These are phyloP conservation scores for Aleiodes testaceus DNA, from an alignment of 2,888 invertebrate species.

Conservation along the genomic window DNA sequence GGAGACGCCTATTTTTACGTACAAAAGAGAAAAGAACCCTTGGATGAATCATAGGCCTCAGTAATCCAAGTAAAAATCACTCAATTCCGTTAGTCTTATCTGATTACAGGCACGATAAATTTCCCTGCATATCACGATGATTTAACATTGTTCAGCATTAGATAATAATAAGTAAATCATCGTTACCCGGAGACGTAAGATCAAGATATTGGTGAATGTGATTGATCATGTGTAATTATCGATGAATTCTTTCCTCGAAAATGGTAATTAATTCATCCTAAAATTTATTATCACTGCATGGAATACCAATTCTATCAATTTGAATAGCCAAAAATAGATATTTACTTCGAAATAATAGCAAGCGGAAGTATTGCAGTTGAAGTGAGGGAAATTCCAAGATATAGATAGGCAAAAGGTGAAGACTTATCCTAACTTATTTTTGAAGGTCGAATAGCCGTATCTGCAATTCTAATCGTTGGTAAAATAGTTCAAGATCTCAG, in stretches of 20 bases:
- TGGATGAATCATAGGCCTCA: too few relatives aligned
- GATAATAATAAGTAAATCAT: too few relatives aligned
- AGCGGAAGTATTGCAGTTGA: not conserved
- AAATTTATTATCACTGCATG: too few relatives aligned
- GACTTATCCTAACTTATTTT: constrained; percentile 59
- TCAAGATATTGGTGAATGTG: constrained; percentile 15
- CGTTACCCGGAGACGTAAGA: constrained; percentile 6
- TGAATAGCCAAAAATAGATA: too few relatives aligned
- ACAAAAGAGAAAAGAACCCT: too few relatives aligned
- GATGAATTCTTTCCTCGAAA: constrained; percentile 45
- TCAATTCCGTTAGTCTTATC: constrained; percentile 48
- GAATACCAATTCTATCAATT: too few relatives aligned
- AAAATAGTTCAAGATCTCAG: constrained; percentile 42
- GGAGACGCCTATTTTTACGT: too few relatives aligned
- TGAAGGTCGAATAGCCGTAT: constrained; percentile 53
- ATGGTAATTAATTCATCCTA: not conserved
- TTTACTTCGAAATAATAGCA: not conserved
- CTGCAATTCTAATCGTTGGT: constrained; percentile 59
- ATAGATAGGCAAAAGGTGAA: constrained; percentile 41
- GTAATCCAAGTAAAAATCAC: constrained; percentile 39
- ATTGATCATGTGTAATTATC: constrained; percentile 51
- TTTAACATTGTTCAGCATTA: not conserved
- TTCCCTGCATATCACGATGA: constrained; percentile 44
- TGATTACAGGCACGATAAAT: constrained; percentile 45
- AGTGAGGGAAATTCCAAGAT: not conserved